Evolutionary conservation across 37 sponge, comb jelly and placozoan genomes (phyloP).

Genomic region (Ianthella basta): DNA sequence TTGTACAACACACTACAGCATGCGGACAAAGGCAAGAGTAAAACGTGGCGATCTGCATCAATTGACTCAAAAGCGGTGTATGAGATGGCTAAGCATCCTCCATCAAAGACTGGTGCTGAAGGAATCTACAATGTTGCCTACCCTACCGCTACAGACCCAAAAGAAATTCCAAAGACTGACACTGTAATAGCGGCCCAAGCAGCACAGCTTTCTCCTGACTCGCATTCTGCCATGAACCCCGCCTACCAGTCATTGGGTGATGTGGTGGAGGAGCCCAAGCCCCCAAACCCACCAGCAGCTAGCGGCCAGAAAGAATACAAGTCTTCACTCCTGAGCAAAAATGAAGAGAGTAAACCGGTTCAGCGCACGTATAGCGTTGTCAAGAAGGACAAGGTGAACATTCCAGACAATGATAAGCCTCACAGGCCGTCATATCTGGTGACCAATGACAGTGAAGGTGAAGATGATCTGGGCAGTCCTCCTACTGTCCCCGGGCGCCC

Average conservation of each 20-base stretch:
- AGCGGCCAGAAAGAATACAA: neutral
- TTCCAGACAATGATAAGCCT: neutral
- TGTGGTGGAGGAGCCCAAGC: neutral
- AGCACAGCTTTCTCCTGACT: neutral
- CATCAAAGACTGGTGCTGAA: neutral
- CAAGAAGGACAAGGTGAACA: neutral
- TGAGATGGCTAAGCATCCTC: neutral
- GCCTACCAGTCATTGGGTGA: neutral
- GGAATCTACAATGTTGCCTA: neutral
- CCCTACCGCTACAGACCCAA: too few species aligned
- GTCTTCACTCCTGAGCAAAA: neutral
- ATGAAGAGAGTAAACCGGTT: neutral
- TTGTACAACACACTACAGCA: conserved; percentile 6
- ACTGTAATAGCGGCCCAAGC: neutral
- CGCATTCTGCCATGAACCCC: neutral
- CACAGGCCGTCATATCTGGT: too few species aligned
- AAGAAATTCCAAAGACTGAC: neutral
- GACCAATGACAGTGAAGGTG: neutral
- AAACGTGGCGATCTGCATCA: conserved; percentile 11
- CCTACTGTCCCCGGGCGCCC: neutral
- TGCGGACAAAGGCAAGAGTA: neutral
- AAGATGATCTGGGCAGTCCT: neutral
- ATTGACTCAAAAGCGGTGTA: conserved; percentile 19
- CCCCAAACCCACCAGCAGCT: neutral
- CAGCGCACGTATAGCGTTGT: conserved; percentile 5